Conservation (phyloP, 2,888 invertebrate species). For the Acanthopleura granulata region DNA sequence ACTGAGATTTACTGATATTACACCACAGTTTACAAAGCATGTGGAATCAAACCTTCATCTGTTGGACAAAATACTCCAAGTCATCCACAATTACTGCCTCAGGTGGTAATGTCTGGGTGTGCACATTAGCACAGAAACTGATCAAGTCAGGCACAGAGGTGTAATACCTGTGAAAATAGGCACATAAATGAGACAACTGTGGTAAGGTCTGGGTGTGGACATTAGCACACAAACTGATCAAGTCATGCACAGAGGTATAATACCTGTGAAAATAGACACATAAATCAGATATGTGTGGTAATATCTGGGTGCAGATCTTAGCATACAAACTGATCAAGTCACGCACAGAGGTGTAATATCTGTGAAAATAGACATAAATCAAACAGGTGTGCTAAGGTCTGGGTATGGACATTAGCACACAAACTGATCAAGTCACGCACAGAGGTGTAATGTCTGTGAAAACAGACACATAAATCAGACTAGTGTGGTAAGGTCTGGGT, state of each 20-base stretch:
- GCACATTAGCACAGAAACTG: constrained; percentile 44
- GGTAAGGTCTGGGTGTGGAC: no score
- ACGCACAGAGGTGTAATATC: constrained; percentile 41
- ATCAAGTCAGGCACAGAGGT: constrained; percentile 40
- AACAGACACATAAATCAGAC: neutral
- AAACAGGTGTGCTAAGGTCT: constrained; percentile 29
- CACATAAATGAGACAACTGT: no score
- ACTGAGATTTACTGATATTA: no score
- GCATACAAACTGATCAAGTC: constrained; percentile 47
- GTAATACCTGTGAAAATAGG: constrained; percentile 41
- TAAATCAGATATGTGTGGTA: no score
- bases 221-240: constrained; percentile 40
- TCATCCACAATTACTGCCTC: constrained; percentile 49
- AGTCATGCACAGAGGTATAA: constrained; percentile 31
- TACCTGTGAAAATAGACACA: no score
- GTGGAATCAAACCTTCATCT: neutral
- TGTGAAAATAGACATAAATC: constrained; percentile 26
- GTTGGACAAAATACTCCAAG: constrained; percentile 21
- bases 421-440: constrained; percentile 43
- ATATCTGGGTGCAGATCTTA: constrained; percentile 38
- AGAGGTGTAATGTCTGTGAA: constrained; percentile 43
- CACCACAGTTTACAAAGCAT: no score
- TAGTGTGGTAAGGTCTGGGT: no score
- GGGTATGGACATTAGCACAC: constrained; percentile 45
- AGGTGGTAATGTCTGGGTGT: constrained; percentile 41